A percentile compares a stretch with the other conserved stretches of the same genome.
These are phyloP conservation scores for Galagoides demidoff DNA, from an alignment of 2,797 vertebrate genomes.

Conservation along the genomic window DNA sequence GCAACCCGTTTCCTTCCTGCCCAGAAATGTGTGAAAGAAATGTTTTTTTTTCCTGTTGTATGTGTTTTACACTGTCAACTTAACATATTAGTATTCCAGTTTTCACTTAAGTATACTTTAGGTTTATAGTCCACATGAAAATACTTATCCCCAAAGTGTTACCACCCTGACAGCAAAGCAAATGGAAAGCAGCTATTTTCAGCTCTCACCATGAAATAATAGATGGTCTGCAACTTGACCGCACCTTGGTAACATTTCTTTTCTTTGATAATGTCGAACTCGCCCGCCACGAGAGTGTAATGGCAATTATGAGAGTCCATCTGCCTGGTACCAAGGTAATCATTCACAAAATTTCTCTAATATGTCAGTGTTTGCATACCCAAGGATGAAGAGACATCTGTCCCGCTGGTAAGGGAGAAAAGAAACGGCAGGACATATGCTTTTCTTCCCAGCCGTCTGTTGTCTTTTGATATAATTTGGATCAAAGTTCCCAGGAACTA, in stretches of 20 bases:
- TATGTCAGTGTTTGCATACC: constrained; percentile 8
- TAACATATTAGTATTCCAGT: constrained; percentile 16
- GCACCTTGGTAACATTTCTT: constrained; percentile 68
- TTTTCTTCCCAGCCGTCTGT: constrained; percentile 29
- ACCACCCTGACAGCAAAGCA: neutral
- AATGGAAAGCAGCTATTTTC: constrained; percentile 69
- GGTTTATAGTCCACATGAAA: neutral
- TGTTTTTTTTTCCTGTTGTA: neutral
- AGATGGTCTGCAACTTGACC: constrained; percentile 60
- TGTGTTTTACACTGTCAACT: neutral
- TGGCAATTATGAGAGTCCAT: constrained; percentile 79
- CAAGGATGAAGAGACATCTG: constrained; percentile 12
- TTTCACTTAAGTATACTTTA: neutral
- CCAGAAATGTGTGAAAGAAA: constrained; percentile 1
- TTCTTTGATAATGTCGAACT: constrained; percentile 67
- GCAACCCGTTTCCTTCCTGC: neutral
- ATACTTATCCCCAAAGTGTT: neutral
- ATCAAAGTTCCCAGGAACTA: constrained; percentile 13
- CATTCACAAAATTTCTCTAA: constrained; percentile 72
- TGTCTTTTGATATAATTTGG: constrained; percentile 60
- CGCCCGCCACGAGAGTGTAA: constrained; percentile 64
- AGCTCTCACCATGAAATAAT: constrained; percentile 72
- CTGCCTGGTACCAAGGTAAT: constrained; percentile 69
- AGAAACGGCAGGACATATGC: neutral
- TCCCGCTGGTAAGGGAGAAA: neutral